phyloP scores from a whole-genome alignment of 2,888 invertebrate genomes.

The Ophion costatus region DNA sequence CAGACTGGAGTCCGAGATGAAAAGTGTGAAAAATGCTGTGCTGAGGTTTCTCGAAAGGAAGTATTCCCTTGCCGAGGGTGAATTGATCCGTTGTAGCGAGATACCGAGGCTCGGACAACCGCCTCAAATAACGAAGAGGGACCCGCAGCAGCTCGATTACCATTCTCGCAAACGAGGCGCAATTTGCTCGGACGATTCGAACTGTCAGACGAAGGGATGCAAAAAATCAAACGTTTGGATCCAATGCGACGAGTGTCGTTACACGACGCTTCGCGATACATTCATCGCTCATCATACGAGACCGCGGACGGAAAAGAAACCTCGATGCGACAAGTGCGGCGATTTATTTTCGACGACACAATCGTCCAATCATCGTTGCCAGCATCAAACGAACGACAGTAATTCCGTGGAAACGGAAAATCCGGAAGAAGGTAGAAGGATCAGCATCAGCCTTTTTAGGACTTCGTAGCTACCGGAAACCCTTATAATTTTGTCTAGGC shows the following conservation, averaged over 20 bases:
- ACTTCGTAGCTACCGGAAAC: background rate
- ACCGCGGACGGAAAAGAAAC: slow-evolving; percentile 72
- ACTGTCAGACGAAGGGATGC: slow-evolving; percentile 49
- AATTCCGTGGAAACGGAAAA: slow-evolving; percentile 17
- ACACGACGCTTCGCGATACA: slow-evolving; percentile 79
- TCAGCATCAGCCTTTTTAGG: background rate
- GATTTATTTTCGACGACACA: slow-evolving; percentile 56
- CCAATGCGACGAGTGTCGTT: slow-evolving; percentile 81
- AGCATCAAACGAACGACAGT: slow-evolving; percentile 13
- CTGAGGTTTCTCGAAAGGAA: slow-evolving; percentile 80
- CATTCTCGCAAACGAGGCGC: slow-evolving; percentile 70
- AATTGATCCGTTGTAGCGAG: slow-evolving; percentile 75
- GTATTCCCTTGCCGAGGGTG: slow-evolving; percentile 80
- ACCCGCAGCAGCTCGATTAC: slow-evolving; percentile 45
- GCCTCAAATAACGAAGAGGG: slow-evolving; percentile 74
- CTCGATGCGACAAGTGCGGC: slow-evolving; percentile 71
- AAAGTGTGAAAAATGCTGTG: slow-evolving; percentile 76
- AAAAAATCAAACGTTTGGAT: slow-evolving; percentile 75
- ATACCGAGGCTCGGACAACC: slow-evolving; percentile 73
- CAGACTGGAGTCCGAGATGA: slow-evolving; percentile 79
- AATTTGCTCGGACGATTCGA: slow-evolving; percentile 53
- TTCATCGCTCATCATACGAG: slow-evolving; percentile 79
- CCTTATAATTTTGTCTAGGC: too few species aligned
- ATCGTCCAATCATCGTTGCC: slow-evolving; percentile 39
- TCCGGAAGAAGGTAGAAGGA: slow-evolving; percentile 56